phyloP scores from a whole-genome alignment of 2,797 vertebrate genomes.

The Artibeus lituratus region DNA sequence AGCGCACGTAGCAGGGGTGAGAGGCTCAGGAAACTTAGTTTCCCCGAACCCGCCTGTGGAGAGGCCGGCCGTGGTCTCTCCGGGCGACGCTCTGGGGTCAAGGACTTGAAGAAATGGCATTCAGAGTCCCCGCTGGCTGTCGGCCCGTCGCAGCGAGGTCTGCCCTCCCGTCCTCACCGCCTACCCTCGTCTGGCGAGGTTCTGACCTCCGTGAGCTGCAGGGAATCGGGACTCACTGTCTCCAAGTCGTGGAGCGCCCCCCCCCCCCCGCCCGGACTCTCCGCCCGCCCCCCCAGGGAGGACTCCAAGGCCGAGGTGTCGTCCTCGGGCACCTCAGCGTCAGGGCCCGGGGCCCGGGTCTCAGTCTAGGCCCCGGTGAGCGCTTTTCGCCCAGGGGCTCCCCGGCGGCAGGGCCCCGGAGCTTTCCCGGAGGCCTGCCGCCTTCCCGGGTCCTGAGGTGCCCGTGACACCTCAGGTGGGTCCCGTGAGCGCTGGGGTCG shows the following conservation, averaged over 20 bases:
- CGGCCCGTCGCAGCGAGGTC: not conserved
- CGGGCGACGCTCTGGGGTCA: not conserved
- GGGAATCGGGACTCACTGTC: not conserved
- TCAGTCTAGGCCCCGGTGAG: not conserved
- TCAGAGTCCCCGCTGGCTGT: not conserved
- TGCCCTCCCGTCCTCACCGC: not conserved
- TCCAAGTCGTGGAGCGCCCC: not conserved
- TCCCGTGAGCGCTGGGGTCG: not conserved
- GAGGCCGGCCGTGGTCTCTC: not conserved
- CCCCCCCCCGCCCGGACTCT: not conserved
- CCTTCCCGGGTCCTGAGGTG: not conserved
- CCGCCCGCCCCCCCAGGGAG: too few relatives aligned
- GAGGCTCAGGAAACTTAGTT: slow-evolving; percentile 4
- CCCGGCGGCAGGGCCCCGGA: not conserved
- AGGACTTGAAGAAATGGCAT: not conserved
- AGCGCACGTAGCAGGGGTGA: not conserved
- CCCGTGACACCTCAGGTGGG: not conserved
- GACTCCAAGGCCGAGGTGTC: not conserved
- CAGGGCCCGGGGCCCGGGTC: not conserved
- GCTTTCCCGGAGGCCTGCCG: not conserved
- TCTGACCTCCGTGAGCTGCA: not conserved
- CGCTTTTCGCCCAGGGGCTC: not conserved
- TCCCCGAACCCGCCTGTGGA: not conserved
- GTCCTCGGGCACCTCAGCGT: not conserved
- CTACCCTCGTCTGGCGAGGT: not conserved